These are phyloP conservation scores for Eupithecia tripunctaria DNA, from an alignment of 2,888 invertebrate genomes.

Conservation along the genomic window DNA sequence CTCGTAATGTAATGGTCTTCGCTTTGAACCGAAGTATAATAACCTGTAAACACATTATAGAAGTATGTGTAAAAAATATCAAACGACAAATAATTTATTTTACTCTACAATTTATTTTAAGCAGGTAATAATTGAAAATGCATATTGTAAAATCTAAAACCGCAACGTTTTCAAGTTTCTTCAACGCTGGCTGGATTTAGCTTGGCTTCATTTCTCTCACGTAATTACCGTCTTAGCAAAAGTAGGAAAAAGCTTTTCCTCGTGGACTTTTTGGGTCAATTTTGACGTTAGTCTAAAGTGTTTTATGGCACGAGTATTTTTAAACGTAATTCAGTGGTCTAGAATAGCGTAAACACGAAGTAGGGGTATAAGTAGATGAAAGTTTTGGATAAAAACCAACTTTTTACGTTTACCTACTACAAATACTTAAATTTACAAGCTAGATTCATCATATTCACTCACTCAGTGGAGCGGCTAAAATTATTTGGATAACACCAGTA, in stretches of 20 bases:
- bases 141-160: background rate
- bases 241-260: conserved; percentile 33
- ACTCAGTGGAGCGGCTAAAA: too few relatives aligned
- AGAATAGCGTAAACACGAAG: background rate
- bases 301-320: background rate
- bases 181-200: background rate
- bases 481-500: too few relatives aligned
- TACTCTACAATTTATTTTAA: background rate
- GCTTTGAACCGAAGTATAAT: too few relatives aligned
- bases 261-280: conserved; percentile 14
- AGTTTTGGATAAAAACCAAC: too few relatives aligned
- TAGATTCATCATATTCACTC: too few relatives aligned
- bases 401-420: too few relatives aligned
- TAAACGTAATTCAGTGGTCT: background rate
- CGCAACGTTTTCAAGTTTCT: background rate
- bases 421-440: too few relatives aligned
- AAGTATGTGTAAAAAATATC: too few relatives aligned
- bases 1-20: too few relatives aligned
- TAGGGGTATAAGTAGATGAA: background rate
- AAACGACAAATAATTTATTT: too few relatives aligned
- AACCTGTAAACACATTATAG: too few relatives aligned
- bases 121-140: background rate
- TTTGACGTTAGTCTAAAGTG: conserved; percentile 12
- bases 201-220: conserved; percentile 51
- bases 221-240: conserved; percentile 48